A percentile compares a stretch with the other conserved stretches of the same genome.
These are phyloP conservation scores for Dendrophyllia cribrosa DNA, from an alignment of 64 coral and sea anemone genomes.

Conservation along the genomic window DNA sequence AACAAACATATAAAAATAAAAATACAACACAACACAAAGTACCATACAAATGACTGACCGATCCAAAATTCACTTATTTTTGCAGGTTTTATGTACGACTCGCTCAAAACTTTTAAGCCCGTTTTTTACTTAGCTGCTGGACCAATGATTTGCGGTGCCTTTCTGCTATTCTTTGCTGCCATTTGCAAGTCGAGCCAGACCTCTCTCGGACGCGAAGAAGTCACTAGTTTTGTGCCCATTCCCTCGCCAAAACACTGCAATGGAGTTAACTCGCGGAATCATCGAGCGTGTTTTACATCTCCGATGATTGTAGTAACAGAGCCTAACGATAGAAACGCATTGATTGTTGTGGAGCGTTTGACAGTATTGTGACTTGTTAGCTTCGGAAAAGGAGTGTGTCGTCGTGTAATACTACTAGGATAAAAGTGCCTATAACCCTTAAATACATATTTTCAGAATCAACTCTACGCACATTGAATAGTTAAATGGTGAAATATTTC, in stretches of 20 bases:
- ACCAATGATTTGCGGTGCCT: constrained; percentile 79
- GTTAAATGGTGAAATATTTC: too few species aligned
- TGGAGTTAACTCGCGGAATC: not conserved
- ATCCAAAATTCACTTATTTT: not conserved
- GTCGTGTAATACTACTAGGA: too few species aligned
- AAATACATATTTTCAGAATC: too few species aligned
- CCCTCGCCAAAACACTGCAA: not conserved
- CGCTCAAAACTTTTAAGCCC: constrained; percentile 68
- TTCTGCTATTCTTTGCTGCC: constrained; percentile 49
- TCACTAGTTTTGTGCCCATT: not conserved
- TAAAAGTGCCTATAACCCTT: too few species aligned
- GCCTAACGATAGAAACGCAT: not conserved
- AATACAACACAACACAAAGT: too few species aligned
- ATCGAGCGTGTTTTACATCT: not conserved
- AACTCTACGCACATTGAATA: too few species aligned
- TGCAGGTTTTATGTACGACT: constrained; percentile 80
- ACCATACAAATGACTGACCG: too few species aligned
- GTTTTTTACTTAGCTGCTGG: constrained; percentile 89
- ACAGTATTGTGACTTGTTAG: constrained; percentile 1
- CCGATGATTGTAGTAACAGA: constrained; percentile 4
- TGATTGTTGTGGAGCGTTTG: constrained; percentile 21
- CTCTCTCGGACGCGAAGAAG: constrained; percentile 13
- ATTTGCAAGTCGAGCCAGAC: not conserved
- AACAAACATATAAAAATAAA: too few species aligned
- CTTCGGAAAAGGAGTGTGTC: not conserved